phyloP scores from a whole-genome alignment of 2,797 vertebrate species.

The Glossophaga mutica region DNA sequence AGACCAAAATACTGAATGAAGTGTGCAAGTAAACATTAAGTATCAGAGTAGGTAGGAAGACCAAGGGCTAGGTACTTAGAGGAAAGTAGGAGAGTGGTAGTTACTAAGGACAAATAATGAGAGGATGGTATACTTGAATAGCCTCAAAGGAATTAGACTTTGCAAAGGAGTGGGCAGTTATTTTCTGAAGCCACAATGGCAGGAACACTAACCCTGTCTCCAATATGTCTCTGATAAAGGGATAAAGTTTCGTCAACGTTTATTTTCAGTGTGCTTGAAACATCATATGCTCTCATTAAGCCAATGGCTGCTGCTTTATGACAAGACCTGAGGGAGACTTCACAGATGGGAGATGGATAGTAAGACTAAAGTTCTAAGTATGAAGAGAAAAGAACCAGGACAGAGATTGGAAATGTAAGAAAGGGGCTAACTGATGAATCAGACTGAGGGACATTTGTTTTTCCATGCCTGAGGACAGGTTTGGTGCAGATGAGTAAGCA shows the following conservation, averaged over 20 bases:
- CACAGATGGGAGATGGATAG: not conserved
- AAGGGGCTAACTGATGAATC: not conserved
- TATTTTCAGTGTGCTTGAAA: not conserved
- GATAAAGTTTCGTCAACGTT: not conserved
- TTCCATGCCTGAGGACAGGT: not conserved
- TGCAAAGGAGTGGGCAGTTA: not conserved
- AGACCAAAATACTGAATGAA: not conserved
- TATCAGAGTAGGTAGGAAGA: not conserved
- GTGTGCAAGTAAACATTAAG: not conserved
- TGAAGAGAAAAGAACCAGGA: not conserved
- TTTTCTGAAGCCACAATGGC: constrained; percentile 8
- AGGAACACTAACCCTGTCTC: not conserved
- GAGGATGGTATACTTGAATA: not conserved
- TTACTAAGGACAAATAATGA: not conserved
- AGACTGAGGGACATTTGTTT: not conserved
- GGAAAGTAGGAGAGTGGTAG: not conserved
- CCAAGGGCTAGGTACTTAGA: not conserved
- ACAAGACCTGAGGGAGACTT: not conserved
- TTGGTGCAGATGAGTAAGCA: not conserved
- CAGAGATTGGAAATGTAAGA: not conserved
- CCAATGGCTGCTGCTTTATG: not conserved
- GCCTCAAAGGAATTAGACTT: not conserved
- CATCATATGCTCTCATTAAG: not conserved
- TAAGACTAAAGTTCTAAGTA: not conserved
- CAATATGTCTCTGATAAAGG: not conserved